A percentile compares a stretch with the other conserved stretches of the same genome.
These are phyloP conservation scores for Megatriorchis doriae DNA, from an alignment of 2,113 vertebrate species.

Conservation along the genomic window DNA sequence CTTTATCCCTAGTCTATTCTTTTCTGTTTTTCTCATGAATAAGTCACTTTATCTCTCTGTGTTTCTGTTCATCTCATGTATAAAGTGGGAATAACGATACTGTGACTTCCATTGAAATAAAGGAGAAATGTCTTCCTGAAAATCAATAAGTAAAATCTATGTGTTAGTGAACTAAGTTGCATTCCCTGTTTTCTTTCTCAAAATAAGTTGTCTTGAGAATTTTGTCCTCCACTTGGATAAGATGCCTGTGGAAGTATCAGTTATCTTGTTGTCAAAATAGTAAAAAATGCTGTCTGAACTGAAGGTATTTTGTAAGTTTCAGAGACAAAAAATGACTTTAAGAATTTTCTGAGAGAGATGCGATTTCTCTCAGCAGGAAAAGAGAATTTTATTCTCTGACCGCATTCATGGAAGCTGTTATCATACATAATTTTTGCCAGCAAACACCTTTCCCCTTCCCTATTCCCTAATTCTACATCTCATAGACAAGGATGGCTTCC, in stretches of 20 bases:
- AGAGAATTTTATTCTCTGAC: not conserved
- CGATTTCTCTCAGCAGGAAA: not conserved
- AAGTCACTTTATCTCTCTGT: not conserved
- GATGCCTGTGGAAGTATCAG: not conserved
- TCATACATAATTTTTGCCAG: not conserved
- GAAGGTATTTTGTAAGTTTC: not conserved
- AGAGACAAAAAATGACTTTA: not conserved
- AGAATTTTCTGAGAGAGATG: not conserved
- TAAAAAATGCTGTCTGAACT: not conserved
- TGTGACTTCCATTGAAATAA: not conserved
- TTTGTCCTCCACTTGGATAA: not conserved
- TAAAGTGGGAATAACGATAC: not conserved
- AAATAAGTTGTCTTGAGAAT: not conserved
- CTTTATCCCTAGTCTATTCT: not conserved
- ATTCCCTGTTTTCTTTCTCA: not conserved
- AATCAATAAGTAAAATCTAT: not conserved
- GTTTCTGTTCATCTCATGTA: not conserved
- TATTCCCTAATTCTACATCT: not conserved
- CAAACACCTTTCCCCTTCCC: not conserved
- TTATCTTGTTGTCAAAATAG: not conserved
- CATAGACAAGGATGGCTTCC: not conserved
- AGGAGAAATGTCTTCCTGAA: not conserved
- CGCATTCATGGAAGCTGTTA: not conserved
- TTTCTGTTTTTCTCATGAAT: not conserved
- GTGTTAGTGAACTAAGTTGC: not conserved